phyloP scores from a whole-genome alignment of 2,797 vertebrate species.

The Tachyglossus aculeatus region DNA sequence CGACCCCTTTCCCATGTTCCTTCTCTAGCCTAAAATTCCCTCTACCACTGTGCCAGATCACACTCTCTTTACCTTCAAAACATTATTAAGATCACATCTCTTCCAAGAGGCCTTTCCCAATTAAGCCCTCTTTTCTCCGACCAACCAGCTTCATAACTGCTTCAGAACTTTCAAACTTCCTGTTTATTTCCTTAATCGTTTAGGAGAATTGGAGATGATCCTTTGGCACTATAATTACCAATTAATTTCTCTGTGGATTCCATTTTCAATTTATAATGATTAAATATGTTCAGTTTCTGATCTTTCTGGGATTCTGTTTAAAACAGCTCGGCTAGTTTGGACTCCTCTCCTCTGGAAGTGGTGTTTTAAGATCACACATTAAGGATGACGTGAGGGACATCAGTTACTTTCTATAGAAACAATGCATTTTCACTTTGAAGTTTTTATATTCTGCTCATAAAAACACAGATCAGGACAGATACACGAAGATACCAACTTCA shows the following conservation, averaged over 20 bases:
- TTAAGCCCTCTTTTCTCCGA: too few relatives aligned
- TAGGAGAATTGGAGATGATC: background rate
- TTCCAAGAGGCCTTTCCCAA: too few relatives aligned
- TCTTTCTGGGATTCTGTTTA: slow-evolving; percentile 6
- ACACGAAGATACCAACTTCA: background rate
- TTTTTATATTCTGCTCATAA: slow-evolving; percentile 36
- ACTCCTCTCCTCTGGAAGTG: slow-evolving; percentile 21
- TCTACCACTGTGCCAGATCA: too few relatives aligned
- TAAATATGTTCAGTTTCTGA: background rate
- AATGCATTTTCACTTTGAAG: slow-evolving; percentile 31
- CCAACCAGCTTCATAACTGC: background rate
- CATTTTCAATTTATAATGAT: slow-evolving; percentile 26
- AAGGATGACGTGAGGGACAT: slow-evolving; percentile 5
- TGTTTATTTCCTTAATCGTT: slow-evolving; percentile 10
- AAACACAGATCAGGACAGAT: slow-evolving; percentile 16
- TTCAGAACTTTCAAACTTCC: background rate
- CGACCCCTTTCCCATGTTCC: too few relatives aligned
- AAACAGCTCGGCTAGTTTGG: slow-evolving; percentile 12
- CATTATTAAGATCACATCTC: too few relatives aligned
- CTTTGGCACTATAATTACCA: background rate
- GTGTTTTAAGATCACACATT: slow-evolving; percentile 18
- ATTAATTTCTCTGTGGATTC: slow-evolving; percentile 15
- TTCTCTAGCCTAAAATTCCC: too few relatives aligned
- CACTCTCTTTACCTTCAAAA: too few relatives aligned
- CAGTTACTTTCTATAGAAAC: slow-evolving; percentile 35